These are phyloP conservation scores for Rhinoderma darwinii DNA, from an alignment of 2,113 vertebrate genomes.

Conservation along the genomic window DNA sequence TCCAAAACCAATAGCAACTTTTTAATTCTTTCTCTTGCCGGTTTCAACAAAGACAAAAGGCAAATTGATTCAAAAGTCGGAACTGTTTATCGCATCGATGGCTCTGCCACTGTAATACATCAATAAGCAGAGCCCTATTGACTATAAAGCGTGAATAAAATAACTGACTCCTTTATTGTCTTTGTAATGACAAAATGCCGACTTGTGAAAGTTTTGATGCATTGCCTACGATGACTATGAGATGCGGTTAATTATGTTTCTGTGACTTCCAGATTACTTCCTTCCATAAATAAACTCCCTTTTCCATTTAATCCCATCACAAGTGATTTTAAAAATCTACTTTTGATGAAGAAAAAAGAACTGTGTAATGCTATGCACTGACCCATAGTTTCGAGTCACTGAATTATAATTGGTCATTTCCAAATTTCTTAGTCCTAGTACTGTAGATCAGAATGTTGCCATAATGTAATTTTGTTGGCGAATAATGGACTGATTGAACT, in stretches of 20 bases:
- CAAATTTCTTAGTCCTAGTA: conserved; percentile 3
- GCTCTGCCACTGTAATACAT: conserved; percentile 29
- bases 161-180: conserved; percentile 47
- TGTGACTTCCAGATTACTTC: conserved; percentile 21
- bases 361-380: conserved; percentile 34
- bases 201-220: conserved; percentile 40
- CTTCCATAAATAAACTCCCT: conserved; percentile 51
- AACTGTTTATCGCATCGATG: conserved; percentile 46
- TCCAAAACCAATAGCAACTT: conserved; percentile 30
- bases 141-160: conserved; percentile 50
- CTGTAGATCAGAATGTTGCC: conserved; percentile 40
- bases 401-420: conserved; percentile 50
- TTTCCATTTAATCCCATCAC: conserved; percentile 51
- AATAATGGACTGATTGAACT: conserved; percentile 45
- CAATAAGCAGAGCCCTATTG: conserved; percentile 46
- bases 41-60: conserved; percentile 21
- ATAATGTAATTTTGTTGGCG: conserved; percentile 39
- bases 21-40: not conserved
- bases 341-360: conserved; percentile 45
- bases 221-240: conserved; percentile 41
- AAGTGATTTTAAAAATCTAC: conserved; percentile 46
- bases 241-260: conserved; percentile 55
- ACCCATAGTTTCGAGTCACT: conserved; percentile 38
- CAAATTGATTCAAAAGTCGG: conserved; percentile 42
- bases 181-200: conserved; percentile 53